Conservation (phyloP, 1,140 invertebrate species). For the Lethrus apterus region DNA sequence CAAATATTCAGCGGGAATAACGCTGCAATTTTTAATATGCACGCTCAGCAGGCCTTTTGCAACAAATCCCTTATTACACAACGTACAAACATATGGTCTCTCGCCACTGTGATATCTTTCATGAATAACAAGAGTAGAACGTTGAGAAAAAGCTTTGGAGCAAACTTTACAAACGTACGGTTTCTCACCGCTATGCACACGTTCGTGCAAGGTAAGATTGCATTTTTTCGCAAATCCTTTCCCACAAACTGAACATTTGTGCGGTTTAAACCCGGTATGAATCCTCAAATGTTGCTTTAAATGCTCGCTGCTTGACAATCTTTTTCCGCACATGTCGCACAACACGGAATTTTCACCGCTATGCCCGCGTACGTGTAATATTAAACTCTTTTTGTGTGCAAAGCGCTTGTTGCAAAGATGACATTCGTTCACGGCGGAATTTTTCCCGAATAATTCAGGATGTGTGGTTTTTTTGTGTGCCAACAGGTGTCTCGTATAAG, state of each 20-base stretch:
- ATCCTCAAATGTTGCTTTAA: constrained; percentile 16
- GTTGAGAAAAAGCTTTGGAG: constrained; percentile 66
- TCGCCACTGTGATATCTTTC: constrained; percentile 68
- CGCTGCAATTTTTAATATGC: constrained; percentile 10
- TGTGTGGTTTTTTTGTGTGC: constrained; percentile 26
- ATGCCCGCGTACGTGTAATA: constrained; percentile 7
- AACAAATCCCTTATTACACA: constrained; percentile 41
- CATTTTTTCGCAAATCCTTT: constrained; percentile 31
- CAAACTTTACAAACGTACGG: constrained; percentile 71
- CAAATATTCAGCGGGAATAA: constrained; percentile 9
- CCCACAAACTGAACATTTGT: constrained; percentile 22
- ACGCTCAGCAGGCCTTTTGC: constrained; percentile 9
- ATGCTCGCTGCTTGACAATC: constrained; percentile 10
- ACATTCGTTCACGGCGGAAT: constrained; percentile 2
- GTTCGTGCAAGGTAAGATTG: constrained; percentile 62
- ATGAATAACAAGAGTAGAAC: constrained; percentile 54
- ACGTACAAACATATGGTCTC: constrained; percentile 60
- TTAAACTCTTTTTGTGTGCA: constrained; percentile 11
- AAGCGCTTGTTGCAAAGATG: constrained; percentile 6
- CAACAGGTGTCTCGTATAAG: constrained; percentile 31
- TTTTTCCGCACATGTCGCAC: constrained; percentile 20
- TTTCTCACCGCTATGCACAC: constrained; percentile 72
- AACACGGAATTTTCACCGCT: constrained; percentile 1
- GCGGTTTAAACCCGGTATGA: constrained; percentile 18
- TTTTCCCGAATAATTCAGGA: constrained; percentile 5